Evolutionary conservation across 2,113 vertebrate genomes (phyloP).

Genomic region (Triplophysa siluroides): DNA sequence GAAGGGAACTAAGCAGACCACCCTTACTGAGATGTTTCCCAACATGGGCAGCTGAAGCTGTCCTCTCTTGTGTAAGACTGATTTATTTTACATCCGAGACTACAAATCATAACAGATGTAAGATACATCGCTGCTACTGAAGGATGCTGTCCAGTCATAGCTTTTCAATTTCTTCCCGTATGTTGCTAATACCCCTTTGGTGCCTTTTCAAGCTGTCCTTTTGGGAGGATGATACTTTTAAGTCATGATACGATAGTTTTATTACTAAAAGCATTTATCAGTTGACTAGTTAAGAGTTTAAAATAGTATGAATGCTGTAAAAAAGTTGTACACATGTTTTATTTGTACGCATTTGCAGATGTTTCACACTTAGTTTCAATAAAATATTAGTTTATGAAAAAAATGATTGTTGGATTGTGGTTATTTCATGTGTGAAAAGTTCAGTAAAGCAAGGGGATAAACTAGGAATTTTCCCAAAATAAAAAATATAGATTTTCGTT

Average conservation of each 20-base stretch:
- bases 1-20: slow-evolving; percentile 61
- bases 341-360: neutral
- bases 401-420: neutral
- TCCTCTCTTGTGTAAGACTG: neutral
- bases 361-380: slow-evolving; percentile 14
- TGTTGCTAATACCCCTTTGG: slow-evolving; percentile 2
- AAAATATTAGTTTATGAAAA: slow-evolving; percentile 2
- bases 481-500: no score
- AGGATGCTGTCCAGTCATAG: neutral
- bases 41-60: slow-evolving; percentile 54
- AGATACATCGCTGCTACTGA: neutral
- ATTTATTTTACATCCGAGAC: neutral
- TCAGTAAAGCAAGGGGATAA: neutral
- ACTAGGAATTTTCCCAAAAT: neutral
- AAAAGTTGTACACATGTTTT: slow-evolving; percentile 16
- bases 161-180: neutral
- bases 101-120: neutral
- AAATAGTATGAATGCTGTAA: slow-evolving; percentile 19
- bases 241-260: neutral
- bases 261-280: neutral
- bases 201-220: slow-evolving; percentile 6
- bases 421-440: slow-evolving; percentile 1
- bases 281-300: neutral
- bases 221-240: neutral
- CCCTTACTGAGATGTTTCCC: slow-evolving; percentile 67